Conservation (phyloP, 2,888 invertebrate genomes). For the Ypsolopha scabrella region DNA sequence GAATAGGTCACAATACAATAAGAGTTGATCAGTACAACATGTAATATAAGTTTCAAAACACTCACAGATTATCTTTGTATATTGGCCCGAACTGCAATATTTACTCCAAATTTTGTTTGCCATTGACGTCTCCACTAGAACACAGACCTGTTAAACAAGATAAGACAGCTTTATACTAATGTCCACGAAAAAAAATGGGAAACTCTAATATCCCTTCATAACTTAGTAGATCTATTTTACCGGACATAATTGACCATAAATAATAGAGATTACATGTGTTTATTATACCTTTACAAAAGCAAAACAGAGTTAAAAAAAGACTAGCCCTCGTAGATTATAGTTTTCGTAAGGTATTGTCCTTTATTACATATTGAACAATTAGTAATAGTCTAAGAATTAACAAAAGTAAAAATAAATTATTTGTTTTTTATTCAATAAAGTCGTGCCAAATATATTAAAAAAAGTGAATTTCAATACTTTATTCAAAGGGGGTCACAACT, state of each 20-base stretch:
- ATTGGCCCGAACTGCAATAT: too few relatives aligned
- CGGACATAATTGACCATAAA: constrained; percentile 67
- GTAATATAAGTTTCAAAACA: too few relatives aligned
- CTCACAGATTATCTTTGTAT: too few relatives aligned
- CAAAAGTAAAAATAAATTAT: constrained; percentile 24
- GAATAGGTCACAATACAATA: too few relatives aligned
- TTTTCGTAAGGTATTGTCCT: neutral
- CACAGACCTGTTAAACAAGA: constrained; percentile 5
- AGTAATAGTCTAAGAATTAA: constrained; percentile 15
- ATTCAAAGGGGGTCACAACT: constrained; percentile 15
- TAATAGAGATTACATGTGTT: constrained; percentile 59
- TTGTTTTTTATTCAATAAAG: too few relatives aligned
- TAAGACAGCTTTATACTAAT: constrained; percentile 44
- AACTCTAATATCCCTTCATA: constrained; percentile 38
- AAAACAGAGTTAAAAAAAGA: constrained; percentile 22
- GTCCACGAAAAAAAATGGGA: constrained; percentile 31
- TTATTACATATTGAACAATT: constrained; percentile 10
- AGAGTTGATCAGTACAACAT: too few relatives aligned
- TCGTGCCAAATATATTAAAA: too few relatives aligned
- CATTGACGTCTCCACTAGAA: neutral
- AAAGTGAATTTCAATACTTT: constrained; percentile 12
- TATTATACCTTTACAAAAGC: constrained; percentile 31
- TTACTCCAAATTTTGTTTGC: neutral
- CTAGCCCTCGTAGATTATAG: neutral
- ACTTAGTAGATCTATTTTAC: constrained; percentile 37